Evolutionary conservation across 2,113 vertebrate genomes (phyloP).

Genomic region (Probosciger aterrimus): DNA sequence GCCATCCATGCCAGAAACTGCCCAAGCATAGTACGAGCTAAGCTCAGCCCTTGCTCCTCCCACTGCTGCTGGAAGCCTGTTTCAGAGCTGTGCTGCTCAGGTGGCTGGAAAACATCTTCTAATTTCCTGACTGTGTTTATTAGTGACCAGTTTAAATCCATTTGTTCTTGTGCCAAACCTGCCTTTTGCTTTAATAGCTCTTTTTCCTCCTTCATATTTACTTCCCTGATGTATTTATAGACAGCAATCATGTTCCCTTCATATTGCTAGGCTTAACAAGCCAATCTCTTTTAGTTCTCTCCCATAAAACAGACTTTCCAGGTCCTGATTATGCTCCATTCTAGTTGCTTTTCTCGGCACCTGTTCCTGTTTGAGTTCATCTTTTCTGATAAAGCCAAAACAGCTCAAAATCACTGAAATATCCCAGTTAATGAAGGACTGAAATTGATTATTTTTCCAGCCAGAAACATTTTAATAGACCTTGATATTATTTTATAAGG

Average conservation of each 20-base stretch:
- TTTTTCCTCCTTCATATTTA: not conserved
- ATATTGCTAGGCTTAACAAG: conserved; percentile 43
- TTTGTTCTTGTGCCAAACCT: conserved; percentile 21
- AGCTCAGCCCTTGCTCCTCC: not conserved
- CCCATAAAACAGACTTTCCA: conserved; percentile 33
- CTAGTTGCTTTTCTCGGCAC: conserved; percentile 25
- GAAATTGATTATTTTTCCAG: not conserved
- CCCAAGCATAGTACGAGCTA: not conserved
- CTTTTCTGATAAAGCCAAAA: conserved; percentile 22
- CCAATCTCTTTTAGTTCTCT: not conserved
- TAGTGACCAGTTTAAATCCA: conserved; percentile 6
- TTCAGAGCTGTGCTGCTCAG: not conserved
- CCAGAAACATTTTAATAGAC: not conserved
- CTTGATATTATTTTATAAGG: not conserved
- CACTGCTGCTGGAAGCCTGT: not conserved
- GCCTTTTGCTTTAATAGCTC: conserved; percentile 22
- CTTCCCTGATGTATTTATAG: conserved; percentile 29
- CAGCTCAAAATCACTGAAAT: conserved; percentile 3
- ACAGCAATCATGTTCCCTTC: conserved; percentile 8
- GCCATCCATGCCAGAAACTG: not conserved
- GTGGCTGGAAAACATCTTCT: conserved; percentile 30
- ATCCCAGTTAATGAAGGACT: not conserved
- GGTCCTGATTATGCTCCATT: not conserved
- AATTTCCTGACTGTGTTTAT: conserved; percentile 2
- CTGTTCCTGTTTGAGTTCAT: conserved; percentile 35